Percentiles rank a stretch among this genome's conserved stretches.
Evolutionary conservation across 2,888 invertebrate genomes (phyloP).

Genomic region (Protonemura montana): DNA sequence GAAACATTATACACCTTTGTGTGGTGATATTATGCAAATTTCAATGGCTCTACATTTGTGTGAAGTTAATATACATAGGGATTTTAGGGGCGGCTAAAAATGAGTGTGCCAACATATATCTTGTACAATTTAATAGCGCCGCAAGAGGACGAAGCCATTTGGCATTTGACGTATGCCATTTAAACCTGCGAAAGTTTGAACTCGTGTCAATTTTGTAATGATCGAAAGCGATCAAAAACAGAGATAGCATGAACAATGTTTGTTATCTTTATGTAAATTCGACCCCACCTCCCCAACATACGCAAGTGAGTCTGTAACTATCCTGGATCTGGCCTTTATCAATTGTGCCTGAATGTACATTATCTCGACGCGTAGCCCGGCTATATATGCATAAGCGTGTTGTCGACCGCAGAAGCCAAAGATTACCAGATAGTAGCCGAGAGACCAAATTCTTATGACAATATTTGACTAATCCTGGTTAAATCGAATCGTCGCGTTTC

Average conservation of each 20-base stretch:
- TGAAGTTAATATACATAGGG: neutral
- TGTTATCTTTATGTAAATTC: neutral
- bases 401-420: neutral
- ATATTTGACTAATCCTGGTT: constrained; percentile 35
- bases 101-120: neutral
- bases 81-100: constrained; percentile 7
- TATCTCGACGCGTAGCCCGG: neutral
- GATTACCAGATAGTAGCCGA: constrained; percentile 36
- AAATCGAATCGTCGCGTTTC: constrained; percentile 23
- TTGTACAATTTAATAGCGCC: neutral
- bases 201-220: no score
- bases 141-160: neutral
- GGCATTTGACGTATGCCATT: neutral
- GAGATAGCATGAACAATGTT: no score
- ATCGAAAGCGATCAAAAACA: no score
- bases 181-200: no score
- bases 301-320: no score
- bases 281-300: neutral
- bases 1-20: constrained; percentile 23
- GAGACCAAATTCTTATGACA: constrained; percentile 39
- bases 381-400: neutral
- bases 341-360: neutral
- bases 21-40: neutral
- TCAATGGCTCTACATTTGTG: neutral
- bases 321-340: neutral